phyloP scores from a whole-genome alignment of 2,888 invertebrate genomes.

The Ditylenchus weischeri region DNA sequence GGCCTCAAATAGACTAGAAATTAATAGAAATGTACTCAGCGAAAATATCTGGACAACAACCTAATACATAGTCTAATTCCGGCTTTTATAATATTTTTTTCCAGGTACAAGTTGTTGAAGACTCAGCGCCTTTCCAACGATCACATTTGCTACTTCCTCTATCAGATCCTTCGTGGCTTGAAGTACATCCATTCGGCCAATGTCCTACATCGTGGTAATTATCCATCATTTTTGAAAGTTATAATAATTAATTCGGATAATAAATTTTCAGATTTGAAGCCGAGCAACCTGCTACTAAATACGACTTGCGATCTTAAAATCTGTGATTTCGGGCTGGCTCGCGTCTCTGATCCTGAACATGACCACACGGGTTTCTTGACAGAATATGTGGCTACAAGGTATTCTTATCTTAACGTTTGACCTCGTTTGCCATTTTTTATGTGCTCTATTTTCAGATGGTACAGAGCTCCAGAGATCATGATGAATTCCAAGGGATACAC shows the following conservation, averaged over 20 bases:
- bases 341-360: conserved; percentile 97
- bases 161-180: conserved; percentile 93
- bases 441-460: conserved; percentile 69
- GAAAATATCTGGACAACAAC: no score
- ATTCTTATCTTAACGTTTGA: no score
- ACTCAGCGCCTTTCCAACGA: conserved; percentile 99
- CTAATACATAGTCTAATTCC: no score
- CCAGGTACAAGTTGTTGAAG: conserved; percentile 88
- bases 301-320: conserved; percentile 99
- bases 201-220: conserved; percentile 77
- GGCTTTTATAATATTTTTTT: no score
- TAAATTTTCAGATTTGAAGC: conserved; percentile 76
- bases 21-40: no score
- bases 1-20: no score
- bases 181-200: conserved; percentile 99
- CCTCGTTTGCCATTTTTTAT: conserved; percentile 1
- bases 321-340: conserved; percentile 97
- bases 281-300: conserved; percentile 94
- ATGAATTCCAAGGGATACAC: conserved; percentile 88
- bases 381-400: conserved; percentile 95
- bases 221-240: no score
- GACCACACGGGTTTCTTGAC: conserved; percentile 99
- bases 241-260: no score
- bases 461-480: conserved; percentile 99
- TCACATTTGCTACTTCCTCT: conserved; percentile 99